Evolutionary conservation across 64 coral and sea anemone species (phyloP), one percentile per base, ranked within the genome.

Genomic region (Exaiptasia diaphana): DNA sequence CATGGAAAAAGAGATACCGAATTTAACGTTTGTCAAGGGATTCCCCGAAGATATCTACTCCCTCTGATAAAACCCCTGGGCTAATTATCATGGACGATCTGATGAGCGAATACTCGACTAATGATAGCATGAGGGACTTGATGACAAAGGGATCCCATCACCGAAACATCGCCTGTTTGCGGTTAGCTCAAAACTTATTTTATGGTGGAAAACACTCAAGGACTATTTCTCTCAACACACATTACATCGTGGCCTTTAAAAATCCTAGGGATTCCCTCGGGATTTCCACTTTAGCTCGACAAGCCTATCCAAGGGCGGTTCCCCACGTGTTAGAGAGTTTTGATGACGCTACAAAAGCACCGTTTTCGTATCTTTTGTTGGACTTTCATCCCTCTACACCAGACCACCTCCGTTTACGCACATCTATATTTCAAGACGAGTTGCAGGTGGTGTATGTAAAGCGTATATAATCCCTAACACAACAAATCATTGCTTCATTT

Each of bases 391-490:
- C 32, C 9, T 5, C 39, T 3, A 72, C 68, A n/a, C 8, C 32
- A 18, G 38, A 72, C 11, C 21, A 36, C 17, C 17, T 9, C 20
- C 57, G 57, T 22, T 20, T 72, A 38, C 1, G 68, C 37, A 72
- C 68, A 18, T 38, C 32, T 72, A 72, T 72, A 22, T 38, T 72
- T 38, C 68, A 31, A 13, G 32, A 41, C 1, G 68, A 72, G 5
- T 2, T 6, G 42, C 68, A 72, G 14, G 34, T 67, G 32, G 68
- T 72, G 2, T 72, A 72, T 42, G 32, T 72, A 43, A 72, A 41
- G 39, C 57, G 57, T 62, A 62, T 29, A 23, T 62, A 62, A 62
- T 62, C 57, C 28, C n/a, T n/a, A n/a, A n/a, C n/a, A n/a, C n/a
- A n/a, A n/a, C n/a, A n/a, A n/a, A n/a, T n/a, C n/a, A n/a, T n/a